Percentiles rank a stretch among this genome's conserved stretches.
Evolutionary conservation across 1,140 invertebrate genomes (phyloP).

Genomic region (Semibalanus balanoides): DNA sequence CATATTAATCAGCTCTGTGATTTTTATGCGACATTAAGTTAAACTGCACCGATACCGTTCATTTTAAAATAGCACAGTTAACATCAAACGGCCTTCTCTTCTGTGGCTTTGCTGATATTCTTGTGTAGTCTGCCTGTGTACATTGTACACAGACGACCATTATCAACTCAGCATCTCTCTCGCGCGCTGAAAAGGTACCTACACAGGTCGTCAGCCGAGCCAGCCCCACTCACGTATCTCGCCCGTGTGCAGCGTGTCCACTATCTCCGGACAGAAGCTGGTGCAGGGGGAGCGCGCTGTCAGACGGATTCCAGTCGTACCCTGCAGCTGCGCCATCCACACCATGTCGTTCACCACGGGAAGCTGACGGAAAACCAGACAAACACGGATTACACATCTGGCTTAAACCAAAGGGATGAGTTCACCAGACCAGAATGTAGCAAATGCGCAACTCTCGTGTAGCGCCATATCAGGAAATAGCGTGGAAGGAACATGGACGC

Average conservation of each 20-base stretch:
- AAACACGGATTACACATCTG: too few species aligned
- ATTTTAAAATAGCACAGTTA: too few species aligned
- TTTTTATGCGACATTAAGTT: too few species aligned
- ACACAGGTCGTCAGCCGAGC: too few species aligned
- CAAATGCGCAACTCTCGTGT: background rate
- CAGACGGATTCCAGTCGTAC: slow-evolving; percentile 46
- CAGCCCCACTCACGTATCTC: slow-evolving; percentile 47
- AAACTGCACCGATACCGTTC: too few species aligned
- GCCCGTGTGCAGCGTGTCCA: slow-evolving; percentile 47
- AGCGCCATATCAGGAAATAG: background rate
- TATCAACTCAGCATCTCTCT: too few species aligned
- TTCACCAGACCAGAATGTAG: background rate
- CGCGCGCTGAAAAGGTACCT: too few species aligned
- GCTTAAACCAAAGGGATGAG: background rate
- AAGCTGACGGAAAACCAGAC: slow-evolving; percentile 7
- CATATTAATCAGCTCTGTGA: too few species aligned
- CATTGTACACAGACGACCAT: too few species aligned
- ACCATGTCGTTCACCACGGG: slow-evolving; percentile 34
- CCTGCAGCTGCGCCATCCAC: slow-evolving; percentile 55
- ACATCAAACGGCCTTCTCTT: too few species aligned
- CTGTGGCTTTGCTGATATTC: too few species aligned
- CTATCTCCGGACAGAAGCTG: slow-evolving; percentile 46
- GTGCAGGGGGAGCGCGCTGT: slow-evolving; percentile 52
- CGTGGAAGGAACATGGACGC: slow-evolving; percentile 1
- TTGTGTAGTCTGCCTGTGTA: too few species aligned